phyloP scores from a whole-genome alignment of 1,140 invertebrate genomes.

The Cheumatopsyche charites region DNA sequence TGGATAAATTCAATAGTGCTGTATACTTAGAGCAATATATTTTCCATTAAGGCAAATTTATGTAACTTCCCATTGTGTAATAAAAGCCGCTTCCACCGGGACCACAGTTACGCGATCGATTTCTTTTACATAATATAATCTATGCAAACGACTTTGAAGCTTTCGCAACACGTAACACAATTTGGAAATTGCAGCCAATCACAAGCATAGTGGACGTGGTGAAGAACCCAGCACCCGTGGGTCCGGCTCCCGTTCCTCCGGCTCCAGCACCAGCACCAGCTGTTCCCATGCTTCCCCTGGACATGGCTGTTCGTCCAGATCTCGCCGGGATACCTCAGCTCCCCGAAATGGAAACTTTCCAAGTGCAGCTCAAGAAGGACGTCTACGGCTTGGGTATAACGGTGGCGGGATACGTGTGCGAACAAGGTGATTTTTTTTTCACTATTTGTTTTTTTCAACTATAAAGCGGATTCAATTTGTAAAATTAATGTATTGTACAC shows the following conservation, averaged over 20 bases:
- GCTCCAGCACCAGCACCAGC: constrained; percentile 56
- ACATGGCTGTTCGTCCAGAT: constrained; percentile 61
- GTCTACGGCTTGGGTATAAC: constrained; percentile 91
- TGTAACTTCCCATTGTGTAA: too few species aligned
- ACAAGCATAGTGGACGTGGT: constrained; percentile 46
- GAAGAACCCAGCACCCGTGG: constrained; percentile 30
- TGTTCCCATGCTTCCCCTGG: constrained; percentile 59
- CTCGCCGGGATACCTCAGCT: constrained; percentile 53
- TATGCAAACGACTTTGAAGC: background rate
- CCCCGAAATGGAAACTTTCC: constrained; percentile 87
- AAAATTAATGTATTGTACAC: too few species aligned
- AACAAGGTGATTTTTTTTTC: constrained; percentile 67
- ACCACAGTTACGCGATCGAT: too few species aligned
- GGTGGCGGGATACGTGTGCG: constrained; percentile 93
- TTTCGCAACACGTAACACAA: background rate
- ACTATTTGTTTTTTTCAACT: too few species aligned
- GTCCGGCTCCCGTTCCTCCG: constrained; percentile 53
- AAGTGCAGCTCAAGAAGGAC: constrained; percentile 82
- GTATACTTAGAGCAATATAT: too few species aligned
- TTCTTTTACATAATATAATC: too few species aligned
- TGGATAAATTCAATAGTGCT: too few species aligned
- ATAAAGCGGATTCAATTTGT: too few species aligned
- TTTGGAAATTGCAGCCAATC: constrained; percentile 42
- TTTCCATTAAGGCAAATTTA: too few species aligned
- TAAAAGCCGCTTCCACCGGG: too few species aligned